Conservation (phyloP, 92 coral and sea anemone genomes). For the Porites cylindrica region DNA sequence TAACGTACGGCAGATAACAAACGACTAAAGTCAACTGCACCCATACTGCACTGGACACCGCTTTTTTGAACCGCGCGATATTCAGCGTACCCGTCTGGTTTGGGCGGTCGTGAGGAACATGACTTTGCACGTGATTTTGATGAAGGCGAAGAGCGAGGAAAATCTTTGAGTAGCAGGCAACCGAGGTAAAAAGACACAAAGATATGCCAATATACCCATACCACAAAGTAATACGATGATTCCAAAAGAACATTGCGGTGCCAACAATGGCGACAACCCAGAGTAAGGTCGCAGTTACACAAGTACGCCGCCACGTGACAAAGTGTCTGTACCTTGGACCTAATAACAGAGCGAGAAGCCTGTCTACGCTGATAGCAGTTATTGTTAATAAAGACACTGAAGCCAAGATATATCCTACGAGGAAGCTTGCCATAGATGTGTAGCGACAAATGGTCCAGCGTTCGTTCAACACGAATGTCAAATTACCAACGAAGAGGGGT, state of each 20-base stretch:
- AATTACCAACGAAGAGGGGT: neutral
- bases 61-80: neutral
- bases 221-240: neutral
- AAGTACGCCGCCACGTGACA: neutral
- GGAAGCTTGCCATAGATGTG: neutral
- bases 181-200: neutral
- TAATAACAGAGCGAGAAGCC: slow-evolving; percentile 3
- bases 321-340: slow-evolving; percentile 1
- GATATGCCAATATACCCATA: neutral
- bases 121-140: neutral
- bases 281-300: neutral
- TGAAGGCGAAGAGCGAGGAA: slow-evolving; percentile 2
- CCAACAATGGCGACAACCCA: neutral
- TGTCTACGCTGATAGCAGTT: slow-evolving; percentile 10
- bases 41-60: slow-evolving; percentile 12
- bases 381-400: slow-evolving; percentile 5
- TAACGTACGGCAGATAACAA: neutral
- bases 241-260: slow-evolving; percentile 2
- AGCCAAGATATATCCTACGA: neutral
- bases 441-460: neutral
- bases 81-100: neutral
- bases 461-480: neutral
- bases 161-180: neutral
- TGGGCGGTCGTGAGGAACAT: neutral
- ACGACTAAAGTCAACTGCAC: neutral